Evolutionary conservation across 2,888 invertebrate genomes (phyloP), one percentile per base, ranked within the genome.

Genomic region (Vesta saturnalis): DNA sequence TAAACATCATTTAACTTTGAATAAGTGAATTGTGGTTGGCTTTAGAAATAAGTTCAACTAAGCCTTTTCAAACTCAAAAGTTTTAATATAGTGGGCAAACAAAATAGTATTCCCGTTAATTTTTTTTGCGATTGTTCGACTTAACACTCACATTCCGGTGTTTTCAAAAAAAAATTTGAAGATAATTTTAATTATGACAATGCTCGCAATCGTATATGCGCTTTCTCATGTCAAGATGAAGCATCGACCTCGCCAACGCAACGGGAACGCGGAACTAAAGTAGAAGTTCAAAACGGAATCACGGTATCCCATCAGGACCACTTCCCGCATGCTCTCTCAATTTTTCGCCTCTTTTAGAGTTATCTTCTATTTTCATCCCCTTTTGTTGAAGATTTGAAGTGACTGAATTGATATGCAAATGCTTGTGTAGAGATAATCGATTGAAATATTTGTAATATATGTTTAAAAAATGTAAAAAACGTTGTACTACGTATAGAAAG

Each of bases 271-370:
- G 71, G 62, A 70, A 73, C 73, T 73, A 67, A 71, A 69, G 67
- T 69, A 61, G 64, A 57, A 69, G 56, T 68, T 62, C 60, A 21
- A 52, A 59, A 63, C 52, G 54, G 62, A 67, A 67, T 67, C 69
- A 64, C 62, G 61, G 69, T 49, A 62, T 67, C 62, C 62, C 69
- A 62, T 64, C 68, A 64, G 61, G 64, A 64, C 59, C 67, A 71
- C 67, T 69, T 72, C 73, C 74, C 74, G 74, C 74, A 73, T 74
- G 73, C 74, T 74, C 74, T 71, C 69, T 71, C 72, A 70, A 71
- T 70, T 71, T 60, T 61, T 66, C 60, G 64, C 69, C 67, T 71
- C 69, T 69, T 72, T 70, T 59, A 30, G 64, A 68, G 72, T 72
- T 68, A 74, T 72, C 72, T 70, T 56, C 46, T 69, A 69, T 70